phyloP scores from a whole-genome alignment of 2,797 vertebrate species.

The Sebastes vulpes region DNA sequence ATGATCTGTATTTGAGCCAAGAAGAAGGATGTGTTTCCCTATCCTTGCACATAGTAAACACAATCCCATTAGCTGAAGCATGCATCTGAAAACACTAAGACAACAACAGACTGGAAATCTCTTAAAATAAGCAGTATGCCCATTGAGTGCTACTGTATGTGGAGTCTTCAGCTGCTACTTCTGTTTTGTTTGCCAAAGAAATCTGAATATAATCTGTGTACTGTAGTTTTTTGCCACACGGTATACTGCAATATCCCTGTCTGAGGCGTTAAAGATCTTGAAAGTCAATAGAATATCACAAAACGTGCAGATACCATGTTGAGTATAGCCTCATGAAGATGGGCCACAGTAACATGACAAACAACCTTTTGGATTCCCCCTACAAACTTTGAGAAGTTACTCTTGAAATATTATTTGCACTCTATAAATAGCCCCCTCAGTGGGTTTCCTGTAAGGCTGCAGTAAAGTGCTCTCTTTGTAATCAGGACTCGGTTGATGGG shows the following conservation, averaged over 20 bases:
- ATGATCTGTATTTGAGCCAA: background rate
- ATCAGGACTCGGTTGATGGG: constrained; percentile 46
- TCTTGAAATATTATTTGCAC: constrained; percentile 7
- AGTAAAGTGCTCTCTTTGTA: constrained; percentile 37
- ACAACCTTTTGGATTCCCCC: background rate
- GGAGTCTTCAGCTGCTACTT: background rate
- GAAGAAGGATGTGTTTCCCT: background rate
- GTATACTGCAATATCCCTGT: background rate
- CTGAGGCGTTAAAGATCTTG: background rate
- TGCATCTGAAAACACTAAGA: background rate
- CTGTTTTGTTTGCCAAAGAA: background rate
- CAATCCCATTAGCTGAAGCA: background rate
- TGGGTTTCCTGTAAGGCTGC: constrained; percentile 23
- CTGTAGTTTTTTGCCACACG: background rate
- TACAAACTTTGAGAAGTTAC: constrained; percentile 8
- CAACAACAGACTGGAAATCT: background rate
- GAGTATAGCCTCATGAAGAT: background rate
- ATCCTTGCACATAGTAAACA: background rate
- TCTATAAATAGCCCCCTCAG: constrained; percentile 42
- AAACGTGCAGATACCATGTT: background rate
- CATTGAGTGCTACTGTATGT: background rate
- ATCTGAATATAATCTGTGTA: background rate
- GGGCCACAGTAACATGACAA: background rate
- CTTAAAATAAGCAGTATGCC: background rate
- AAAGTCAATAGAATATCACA: background rate